Conservation (phyloP, 2,113 vertebrate species). For the Cyprinodon tularosa region DNA sequence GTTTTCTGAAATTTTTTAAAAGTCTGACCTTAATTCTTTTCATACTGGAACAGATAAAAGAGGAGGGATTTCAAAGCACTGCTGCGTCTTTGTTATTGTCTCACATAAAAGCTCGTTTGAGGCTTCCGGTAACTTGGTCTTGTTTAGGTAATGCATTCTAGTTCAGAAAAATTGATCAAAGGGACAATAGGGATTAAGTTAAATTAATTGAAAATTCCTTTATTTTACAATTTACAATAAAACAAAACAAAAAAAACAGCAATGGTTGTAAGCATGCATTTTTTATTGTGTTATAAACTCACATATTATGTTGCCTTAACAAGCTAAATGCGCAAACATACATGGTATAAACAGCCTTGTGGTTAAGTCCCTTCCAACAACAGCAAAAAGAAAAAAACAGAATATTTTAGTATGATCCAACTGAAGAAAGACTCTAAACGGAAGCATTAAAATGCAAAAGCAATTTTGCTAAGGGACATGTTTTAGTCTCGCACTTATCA, state of each 20-base stretch:
- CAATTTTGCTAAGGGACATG: conserved; percentile 69
- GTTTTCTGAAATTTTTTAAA: neutral
- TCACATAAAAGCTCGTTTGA: neutral
- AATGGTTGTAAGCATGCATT: neutral
- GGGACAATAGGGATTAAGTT: neutral
- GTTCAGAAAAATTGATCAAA: neutral
- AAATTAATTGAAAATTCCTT: no score
- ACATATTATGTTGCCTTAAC: neutral
- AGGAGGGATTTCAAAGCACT: neutral
- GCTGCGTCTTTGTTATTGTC: neutral
- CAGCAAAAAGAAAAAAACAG: neutral
- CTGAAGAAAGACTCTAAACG: conserved; percentile 35
- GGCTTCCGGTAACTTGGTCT: neutral
- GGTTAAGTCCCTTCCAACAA: neutral
- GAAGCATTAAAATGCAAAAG: conserved; percentile 61
- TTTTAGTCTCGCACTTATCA: conserved; percentile 74
- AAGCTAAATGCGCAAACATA: neutral
- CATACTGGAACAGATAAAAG: neutral
- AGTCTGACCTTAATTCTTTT: neutral
- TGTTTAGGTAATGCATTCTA: neutral
- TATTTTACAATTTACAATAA: no score
- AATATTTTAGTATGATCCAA: neutral
- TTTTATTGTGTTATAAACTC: neutral
- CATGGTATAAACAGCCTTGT: neutral
- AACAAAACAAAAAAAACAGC: neutral